phyloP scores from a whole-genome alignment of 2,113 vertebrate genomes.

The Paradoxurus hermaphroditus region DNA sequence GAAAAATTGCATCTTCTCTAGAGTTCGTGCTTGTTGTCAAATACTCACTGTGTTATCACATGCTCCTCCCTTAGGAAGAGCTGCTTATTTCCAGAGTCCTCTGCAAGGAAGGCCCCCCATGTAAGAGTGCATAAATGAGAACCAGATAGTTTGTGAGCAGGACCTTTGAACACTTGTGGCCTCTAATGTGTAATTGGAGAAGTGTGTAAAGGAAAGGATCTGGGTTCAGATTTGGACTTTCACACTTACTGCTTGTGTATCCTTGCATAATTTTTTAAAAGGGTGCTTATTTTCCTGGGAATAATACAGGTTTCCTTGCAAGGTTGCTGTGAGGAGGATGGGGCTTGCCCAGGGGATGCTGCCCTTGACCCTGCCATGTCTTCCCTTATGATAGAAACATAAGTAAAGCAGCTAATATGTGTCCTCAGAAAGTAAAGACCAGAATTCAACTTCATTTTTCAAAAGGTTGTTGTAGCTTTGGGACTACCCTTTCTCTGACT shows the following conservation, averaged over 20 bases:
- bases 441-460: neutral
- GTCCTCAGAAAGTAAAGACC: neutral
- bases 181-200: neutral
- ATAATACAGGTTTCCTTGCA: neutral
- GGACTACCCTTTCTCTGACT: neutral
- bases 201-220: neutral
- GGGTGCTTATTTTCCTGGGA: neutral
- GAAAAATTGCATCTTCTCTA: neutral
- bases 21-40: neutral
- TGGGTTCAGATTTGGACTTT: neutral
- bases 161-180: fast-evolving
- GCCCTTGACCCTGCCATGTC: neutral
- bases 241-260: neutral
- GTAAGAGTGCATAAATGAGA: neutral
- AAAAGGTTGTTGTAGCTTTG: neutral
- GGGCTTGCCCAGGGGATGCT: neutral
- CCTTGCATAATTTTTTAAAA: neutral
- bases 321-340: neutral
- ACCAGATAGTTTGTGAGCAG: neutral
- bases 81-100: neutral
- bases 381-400: neutral
- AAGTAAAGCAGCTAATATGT: neutral
- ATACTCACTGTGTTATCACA: neutral
- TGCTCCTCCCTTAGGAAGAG: neutral
- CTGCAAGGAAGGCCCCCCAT: neutral